Evolutionary conservation across 2,113 vertebrate species (phyloP).

Genomic region (Petromus typicus): DNA sequence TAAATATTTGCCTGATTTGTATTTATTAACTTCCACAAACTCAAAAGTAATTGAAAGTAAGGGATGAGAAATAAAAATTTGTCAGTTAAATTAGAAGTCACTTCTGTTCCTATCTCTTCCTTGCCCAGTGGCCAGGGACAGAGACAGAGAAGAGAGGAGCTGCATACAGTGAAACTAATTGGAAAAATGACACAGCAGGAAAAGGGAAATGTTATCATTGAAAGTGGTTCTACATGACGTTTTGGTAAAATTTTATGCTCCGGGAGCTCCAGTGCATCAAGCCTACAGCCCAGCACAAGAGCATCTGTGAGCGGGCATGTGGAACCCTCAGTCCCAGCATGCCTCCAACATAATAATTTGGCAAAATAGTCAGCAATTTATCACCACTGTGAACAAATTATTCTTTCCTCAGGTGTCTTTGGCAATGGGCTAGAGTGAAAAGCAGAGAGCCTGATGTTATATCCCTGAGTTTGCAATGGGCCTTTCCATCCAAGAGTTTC

Average conservation of each 20-base stretch:
- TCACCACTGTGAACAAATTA: neutral
- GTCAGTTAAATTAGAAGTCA: conserved; percentile 51
- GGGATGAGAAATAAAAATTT: conserved; percentile 38
- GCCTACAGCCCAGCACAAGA: neutral
- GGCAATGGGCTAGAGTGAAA: neutral
- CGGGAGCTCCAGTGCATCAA: neutral
- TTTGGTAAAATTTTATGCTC: conserved; percentile 16
- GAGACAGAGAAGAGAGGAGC: neutral
- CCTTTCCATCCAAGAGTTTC: neutral
- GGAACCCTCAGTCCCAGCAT: neutral
- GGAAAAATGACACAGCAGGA: neutral
- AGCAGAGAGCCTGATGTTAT: neutral
- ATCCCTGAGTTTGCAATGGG: neutral
- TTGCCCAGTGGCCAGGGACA: neutral
- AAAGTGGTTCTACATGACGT: neutral
- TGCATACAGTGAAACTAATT: neutral
- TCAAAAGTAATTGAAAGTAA: conserved; percentile 52
- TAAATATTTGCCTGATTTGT: conserved; percentile 43
- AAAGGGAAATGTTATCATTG: conserved; percentile 18
- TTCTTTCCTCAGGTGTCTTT: neutral
- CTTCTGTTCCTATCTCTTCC: neutral
- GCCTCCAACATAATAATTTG: neutral
- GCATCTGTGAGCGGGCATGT: neutral
- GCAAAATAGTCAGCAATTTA: neutral
- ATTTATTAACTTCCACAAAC: conserved; percentile 8